phyloP scores from a whole-genome alignment of 2,888 invertebrate genomes.

The Lypha dubia region DNA sequence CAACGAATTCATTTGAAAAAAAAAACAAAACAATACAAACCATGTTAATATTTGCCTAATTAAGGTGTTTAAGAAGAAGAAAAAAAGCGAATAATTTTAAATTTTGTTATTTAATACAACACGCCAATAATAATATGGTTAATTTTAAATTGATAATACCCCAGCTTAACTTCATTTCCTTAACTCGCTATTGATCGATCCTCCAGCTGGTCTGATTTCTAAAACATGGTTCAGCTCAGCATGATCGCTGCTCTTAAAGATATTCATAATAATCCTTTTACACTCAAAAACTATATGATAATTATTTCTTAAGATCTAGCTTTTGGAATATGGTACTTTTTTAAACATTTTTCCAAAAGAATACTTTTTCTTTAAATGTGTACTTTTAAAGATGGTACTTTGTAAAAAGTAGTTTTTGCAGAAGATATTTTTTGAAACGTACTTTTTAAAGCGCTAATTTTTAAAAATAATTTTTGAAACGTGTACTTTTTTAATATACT shows the following conservation, averaged over 20 bases:
- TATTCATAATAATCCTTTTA: neutral
- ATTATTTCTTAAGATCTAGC: too few species aligned
- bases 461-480: too few species aligned
- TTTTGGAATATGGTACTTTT: too few species aligned
- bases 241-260: constrained; percentile 14
- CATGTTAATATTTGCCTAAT: constrained; percentile 31
- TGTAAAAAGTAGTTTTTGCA: too few species aligned
- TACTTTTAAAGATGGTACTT: too few species aligned
- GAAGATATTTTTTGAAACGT: too few species aligned
- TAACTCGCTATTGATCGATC: constrained; percentile 10
- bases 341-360: too few species aligned
- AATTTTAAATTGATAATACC: neutral
- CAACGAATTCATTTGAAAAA: constrained; percentile 7
- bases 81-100: neutral
- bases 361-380: too few species aligned
- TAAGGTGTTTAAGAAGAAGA: constrained; percentile 32
- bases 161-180: constrained; percentile 48
- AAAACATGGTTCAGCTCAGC: constrained; percentile 42
- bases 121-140: neutral
- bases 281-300: neutral
- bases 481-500: too few species aligned
- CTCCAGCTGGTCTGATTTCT: constrained; percentile 11
- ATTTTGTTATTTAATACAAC: neutral
- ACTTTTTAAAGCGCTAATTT: too few species aligned
- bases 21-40: too few species aligned